Base-by-base conservation (phyloP, 2,113 vertebrate genomes). In the Phainopepla nitens region DNA sequence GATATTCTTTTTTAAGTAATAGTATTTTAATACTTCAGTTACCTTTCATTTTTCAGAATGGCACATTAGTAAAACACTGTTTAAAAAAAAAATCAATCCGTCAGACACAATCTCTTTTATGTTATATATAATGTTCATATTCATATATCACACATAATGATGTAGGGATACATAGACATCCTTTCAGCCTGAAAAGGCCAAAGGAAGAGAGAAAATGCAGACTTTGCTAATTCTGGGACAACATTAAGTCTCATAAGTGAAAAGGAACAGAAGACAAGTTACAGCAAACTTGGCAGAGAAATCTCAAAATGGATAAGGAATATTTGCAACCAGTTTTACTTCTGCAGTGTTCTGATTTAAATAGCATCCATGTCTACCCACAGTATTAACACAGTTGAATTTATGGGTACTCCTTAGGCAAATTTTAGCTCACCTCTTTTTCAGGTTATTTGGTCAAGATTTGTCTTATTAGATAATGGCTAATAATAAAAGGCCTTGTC, bases 361-460 rank as follows among this genome's bases (percentile, higher is more conserved):
- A 73, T 17, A 90, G 44, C 36, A 80, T 53, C 69, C 25, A 35
- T 2, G 3, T 87, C 58, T 39, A 71, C 60, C 44, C 15, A 2
- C 64, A 69, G 57, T 6, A 90, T 62, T 88, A 93, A 44, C 16
- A 45, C 16, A 64, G 73, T 24, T 81, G 56, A 81, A 93, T 91
- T 94, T 94, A 94, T 83, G 45, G 44, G 49, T 20, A 41, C 11
- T 73, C 41, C 47, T 65, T 42, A 61, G 8, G 2, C 35, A 96
- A 71, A 89, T 89, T 95, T 93, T 84, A 95, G 61, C 70, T 89
- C 56, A 73, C 71, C 71, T 65, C 61, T 73, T 94, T 65, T 87
- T 66, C 66, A 87, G 56, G 82, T 94, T 94, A 93, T 73, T 94
- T 4, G 71, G 81, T 94, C 81, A 92, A 89, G 56, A 94, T 94